Conservation (phyloP, 1,140 invertebrate species). For the Macrobrachium nipponense region DNA sequence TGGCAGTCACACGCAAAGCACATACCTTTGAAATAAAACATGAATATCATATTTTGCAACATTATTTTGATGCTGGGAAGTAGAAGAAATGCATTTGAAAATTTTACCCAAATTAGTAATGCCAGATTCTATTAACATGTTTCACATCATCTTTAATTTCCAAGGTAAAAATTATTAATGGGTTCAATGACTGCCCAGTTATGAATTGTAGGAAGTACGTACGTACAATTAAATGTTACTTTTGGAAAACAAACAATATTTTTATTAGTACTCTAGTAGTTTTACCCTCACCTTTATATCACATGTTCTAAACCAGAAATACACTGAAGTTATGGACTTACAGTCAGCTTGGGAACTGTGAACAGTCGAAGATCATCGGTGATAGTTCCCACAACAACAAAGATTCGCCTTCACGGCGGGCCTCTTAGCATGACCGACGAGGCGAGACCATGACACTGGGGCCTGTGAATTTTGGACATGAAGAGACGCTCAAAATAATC, state of each 20-base stretch:
- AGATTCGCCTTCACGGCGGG: constrained; percentile 87
- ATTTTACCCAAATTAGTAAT: no score
- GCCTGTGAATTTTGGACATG: constrained; percentile 95
- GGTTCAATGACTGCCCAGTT: no score
- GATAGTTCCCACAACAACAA: constrained; percentile 94
- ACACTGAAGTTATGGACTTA: constrained; percentile 72
- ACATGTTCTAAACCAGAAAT: neutral
- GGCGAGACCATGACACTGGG: constrained; percentile 91
- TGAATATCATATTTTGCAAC: neutral
- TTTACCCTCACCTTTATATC: no score
- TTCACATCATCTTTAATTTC: no score
- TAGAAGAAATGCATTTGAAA: no score
- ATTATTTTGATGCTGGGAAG: no score
- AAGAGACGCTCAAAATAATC: constrained; percentile 93
- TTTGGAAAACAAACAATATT: no score
- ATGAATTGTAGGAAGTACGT: no score
- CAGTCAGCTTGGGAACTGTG: constrained; percentile 82
- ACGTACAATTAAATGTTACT: no score
- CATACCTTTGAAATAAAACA: constrained; percentile 77
- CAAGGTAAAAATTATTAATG: no score
- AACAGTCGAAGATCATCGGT: constrained; percentile 96
- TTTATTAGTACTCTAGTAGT: no score
- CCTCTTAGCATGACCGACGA: constrained; percentile 89
- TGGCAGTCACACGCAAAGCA: constrained; percentile 91
- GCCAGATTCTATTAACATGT: no score